Evolutionary conservation across 1,140 invertebrate genomes (phyloP).

Genomic region (Cydia amplana): DNA sequence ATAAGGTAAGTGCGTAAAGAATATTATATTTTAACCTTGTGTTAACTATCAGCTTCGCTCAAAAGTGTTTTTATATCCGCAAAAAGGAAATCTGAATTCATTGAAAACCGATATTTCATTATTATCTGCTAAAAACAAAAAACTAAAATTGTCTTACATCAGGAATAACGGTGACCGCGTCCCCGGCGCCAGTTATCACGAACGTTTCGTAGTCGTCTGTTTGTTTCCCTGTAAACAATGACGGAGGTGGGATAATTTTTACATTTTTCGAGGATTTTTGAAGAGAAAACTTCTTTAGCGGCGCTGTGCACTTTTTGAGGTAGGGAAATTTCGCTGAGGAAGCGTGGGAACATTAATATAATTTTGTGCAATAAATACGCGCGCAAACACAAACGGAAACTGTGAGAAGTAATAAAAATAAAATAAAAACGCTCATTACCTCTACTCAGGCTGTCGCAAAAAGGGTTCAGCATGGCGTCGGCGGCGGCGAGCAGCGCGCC

Average conservation of each 20-base stretch:
- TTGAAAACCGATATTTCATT: too few relatives aligned
- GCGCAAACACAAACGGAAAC: too few relatives aligned
- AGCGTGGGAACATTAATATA: too few relatives aligned
- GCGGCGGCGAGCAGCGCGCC: background rate
- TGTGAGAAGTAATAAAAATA: background rate
- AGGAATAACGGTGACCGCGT: background rate
- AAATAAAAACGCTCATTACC: background rate
- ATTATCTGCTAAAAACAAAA: too few relatives aligned
- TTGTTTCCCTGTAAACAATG: background rate
- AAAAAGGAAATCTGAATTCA: background rate
- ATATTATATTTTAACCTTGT: too few relatives aligned
- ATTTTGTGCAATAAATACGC: too few relatives aligned
- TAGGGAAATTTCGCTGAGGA: too few relatives aligned
- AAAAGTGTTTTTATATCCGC: too few relatives aligned
- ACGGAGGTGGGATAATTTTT: background rate
- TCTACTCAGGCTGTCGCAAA: background rate
- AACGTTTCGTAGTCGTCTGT: background rate
- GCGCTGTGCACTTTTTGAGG: too few relatives aligned
- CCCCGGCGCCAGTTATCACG: background rate
- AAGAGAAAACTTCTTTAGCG: too few relatives aligned
- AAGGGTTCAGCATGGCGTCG: background rate
- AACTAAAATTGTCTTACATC: conserved; percentile 1
- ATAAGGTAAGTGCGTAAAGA: too few relatives aligned
- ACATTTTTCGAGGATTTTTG: too few relatives aligned
- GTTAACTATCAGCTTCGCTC: background rate